A percentile compares a stretch with the other conserved stretches of the same genome.
These are phyloP conservation scores for Himalopsyche tibetana DNA, from an alignment of 2,888 invertebrate species.

Conservation along the genomic window DNA sequence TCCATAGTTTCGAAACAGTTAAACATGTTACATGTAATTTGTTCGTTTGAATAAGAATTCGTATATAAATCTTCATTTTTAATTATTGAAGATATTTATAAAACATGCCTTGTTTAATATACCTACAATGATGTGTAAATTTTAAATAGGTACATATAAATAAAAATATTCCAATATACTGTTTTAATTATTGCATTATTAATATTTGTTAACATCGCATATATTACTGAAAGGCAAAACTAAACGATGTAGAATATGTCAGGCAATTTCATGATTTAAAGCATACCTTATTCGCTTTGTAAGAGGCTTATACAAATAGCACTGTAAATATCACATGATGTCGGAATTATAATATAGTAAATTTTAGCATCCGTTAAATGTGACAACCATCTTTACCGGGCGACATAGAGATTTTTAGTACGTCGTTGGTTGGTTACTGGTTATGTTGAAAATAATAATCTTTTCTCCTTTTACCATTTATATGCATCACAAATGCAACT, in stretches of 20 bases:
- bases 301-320: conserved; percentile 6
- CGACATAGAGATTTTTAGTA: neutral
- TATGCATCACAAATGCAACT: neutral
- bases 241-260: conserved; percentile 6
- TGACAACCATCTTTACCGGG: neutral
- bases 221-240: neutral
- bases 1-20: too few species aligned
- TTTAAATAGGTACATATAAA: too few species aligned
- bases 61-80: too few species aligned
- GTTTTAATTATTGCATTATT: too few species aligned
- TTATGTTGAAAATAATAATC: neutral
- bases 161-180: too few species aligned
- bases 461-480: neutral
- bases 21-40: too few species aligned
- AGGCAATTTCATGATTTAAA: neutral
- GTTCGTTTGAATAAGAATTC: too few species aligned
- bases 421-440: conserved; percentile 3
- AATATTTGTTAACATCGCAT: too few species aligned
- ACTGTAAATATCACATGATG: conserved; percentile 20
- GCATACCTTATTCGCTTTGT: conserved; percentile 25
- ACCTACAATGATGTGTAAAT: too few species aligned
- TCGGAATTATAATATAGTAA: conserved; percentile 6
- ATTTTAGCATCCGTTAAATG: conserved; percentile 3
- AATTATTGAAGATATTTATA: too few species aligned
- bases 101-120: too few species aligned